phyloP scores from a whole-genome alignment of 2,113 vertebrate species.

The Semicossyphus pulcher region DNA sequence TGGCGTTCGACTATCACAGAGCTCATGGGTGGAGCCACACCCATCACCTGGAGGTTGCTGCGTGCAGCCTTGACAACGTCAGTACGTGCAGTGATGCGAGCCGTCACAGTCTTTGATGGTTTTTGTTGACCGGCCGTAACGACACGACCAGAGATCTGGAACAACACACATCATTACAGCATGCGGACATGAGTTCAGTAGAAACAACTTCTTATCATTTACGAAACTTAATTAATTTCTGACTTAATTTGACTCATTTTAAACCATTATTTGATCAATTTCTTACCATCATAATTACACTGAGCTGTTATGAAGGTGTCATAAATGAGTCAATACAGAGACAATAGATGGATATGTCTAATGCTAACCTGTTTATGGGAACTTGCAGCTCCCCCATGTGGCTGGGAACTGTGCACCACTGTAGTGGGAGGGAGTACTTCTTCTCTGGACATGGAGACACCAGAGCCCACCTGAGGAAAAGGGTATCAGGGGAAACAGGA shows the following conservation, averaged over 20 bases:
- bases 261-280: background rate
- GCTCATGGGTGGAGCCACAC: conserved; percentile 91
- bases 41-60: conserved; percentile 87
- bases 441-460: conserved; percentile 75
- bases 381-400: conserved; percentile 74
- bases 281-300: background rate
- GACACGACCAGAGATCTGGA: conserved; percentile 84
- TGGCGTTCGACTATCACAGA: conserved; percentile 94
- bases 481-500: conserved; percentile 55
- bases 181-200: too few relatives aligned
- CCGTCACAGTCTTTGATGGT: conserved; percentile 90
- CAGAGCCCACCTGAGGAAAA: conserved; percentile 72
- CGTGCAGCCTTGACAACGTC: conserved; percentile 83
- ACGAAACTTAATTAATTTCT: too few relatives aligned
- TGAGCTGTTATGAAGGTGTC: background rate
- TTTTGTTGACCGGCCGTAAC: conserved; percentile 91
- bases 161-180: too few relatives aligned
- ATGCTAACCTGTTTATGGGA: conserved; percentile 83
- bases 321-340: background rate
- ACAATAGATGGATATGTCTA: background rate
- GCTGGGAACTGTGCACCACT: conserved; percentile 70
- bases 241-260: background rate
- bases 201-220: too few relatives aligned
- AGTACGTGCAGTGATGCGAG: conserved; percentile 88
- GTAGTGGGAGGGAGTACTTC: conserved; percentile 73